Evolutionary conservation across 2,113 vertebrate genomes (phyloP), one percentile per base, ranked within the genome.

Genomic region (Neolamprologus hecqui): DNA sequence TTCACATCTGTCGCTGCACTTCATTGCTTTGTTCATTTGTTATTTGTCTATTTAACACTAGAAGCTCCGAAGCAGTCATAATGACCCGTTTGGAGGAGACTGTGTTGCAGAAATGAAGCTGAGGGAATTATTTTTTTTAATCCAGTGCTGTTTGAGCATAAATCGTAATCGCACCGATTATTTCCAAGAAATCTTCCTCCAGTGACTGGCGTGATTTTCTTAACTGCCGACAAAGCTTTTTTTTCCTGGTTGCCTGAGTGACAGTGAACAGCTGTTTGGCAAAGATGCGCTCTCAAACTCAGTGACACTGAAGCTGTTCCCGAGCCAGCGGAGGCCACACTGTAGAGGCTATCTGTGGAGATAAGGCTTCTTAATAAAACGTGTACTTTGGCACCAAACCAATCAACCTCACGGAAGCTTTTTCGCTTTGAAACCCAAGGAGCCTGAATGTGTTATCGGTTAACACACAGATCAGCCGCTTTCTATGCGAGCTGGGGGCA

Each of bases 201-300:
- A 57, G 31, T 15, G 7, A 53, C 6, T 58, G 23, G 81, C 60
- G 19, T 17, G 31, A 84, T 77, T 88, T 45, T 55, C 86, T 5
- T 31, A 31, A 23, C 14, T 51, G 47, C 49, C 31, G 70, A 31
- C 15, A 82, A 37, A 89, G 79, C 4, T 40, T 60, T 77, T 55
- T 37, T 47, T 33, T 15, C 28, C 19, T 21, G n/a, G 70, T 53
- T 65, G 1, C 21, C 23, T 95, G 95, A 96, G 85, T 94, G 95
- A 93, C 93, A 87, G 88, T 6, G 75, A 88, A 60, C 95, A 95
- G 94, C 94, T 96, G 96, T 89, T 92, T 86, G 89, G 80, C 88
- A 83, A 93, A 94, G 88, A 88, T 92, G 89, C 68, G 23, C 88
- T 94, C 91, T 58, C 83, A 92, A 83, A 93, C 93, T 90, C 79